phyloP scores from a whole-genome alignment of 2,888 invertebrate species.

The Tenthredo distinguenda region DNA sequence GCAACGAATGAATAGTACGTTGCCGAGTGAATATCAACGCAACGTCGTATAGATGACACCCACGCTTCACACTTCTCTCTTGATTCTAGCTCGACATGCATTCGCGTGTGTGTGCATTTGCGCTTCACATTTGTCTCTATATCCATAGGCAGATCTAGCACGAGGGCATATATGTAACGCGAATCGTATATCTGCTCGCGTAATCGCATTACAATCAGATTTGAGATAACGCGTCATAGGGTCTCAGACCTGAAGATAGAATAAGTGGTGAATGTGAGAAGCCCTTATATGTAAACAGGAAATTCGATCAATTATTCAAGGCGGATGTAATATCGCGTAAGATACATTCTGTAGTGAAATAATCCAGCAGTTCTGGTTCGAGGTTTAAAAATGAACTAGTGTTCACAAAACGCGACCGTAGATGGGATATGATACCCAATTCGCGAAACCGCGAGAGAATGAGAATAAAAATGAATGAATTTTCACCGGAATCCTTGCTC shows the following conservation, averaged over 20 bases:
- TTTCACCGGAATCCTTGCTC: neutral
- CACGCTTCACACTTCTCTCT: neutral
- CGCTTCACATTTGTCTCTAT: neutral
- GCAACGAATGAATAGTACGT: neutral
- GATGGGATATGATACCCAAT: neutral
- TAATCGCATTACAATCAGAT: slow-evolving; percentile 48
- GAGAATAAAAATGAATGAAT: neutral
- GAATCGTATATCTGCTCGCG: neutral
- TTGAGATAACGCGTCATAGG: slow-evolving; percentile 20
- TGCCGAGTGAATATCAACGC: neutral
- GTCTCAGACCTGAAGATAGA: slow-evolving; percentile 17
- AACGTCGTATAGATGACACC: slow-evolving; percentile 7
- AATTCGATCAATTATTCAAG: slow-evolving; percentile 13
- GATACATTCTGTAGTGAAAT: neutral
- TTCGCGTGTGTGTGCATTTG: neutral
- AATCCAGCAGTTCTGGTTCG: neutral
- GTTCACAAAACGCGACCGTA: neutral
- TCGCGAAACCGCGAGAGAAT: neutral
- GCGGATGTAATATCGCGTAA: neutral
- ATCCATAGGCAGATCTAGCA: neutral
- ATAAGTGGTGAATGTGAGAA: slow-evolving; percentile 12
- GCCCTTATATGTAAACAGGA: neutral
- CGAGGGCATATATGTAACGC: slow-evolving; percentile 5
- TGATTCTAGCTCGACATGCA: neutral
- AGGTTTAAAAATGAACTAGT: neutral